Percentiles rank a stretch among this genome's conserved stretches.
Conservation (phyloP, 2,113 vertebrate genomes). For the Vulpes vulpes region DNA sequence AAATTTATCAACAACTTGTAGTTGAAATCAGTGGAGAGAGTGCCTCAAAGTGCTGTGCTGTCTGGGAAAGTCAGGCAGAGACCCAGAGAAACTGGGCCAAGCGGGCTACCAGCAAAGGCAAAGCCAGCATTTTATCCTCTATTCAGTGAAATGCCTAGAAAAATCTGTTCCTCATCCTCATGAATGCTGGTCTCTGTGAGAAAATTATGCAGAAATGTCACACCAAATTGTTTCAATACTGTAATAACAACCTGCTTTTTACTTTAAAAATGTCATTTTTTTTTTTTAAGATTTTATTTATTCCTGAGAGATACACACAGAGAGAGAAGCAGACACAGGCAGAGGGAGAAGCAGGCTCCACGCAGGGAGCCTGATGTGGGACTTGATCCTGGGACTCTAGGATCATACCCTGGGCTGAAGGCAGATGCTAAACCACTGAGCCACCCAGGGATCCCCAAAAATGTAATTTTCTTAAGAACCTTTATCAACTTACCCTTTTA, state of each 20-base stretch:
- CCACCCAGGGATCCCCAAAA: no score
- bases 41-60: neutral
- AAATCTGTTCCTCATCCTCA: neutral
- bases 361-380: no score
- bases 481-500: neutral
- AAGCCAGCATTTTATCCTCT: neutral
- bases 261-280: neutral
- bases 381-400: no score
- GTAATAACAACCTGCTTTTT: neutral
- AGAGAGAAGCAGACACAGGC: no score
- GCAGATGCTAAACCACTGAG: no score
- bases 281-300: no score
- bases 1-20: neutral
- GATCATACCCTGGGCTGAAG: no score
- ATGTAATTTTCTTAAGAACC: constrained; percentile 23
- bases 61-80: constrained; percentile 23
- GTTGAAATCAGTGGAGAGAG: neutral
- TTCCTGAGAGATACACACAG: no score
- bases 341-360: no score
- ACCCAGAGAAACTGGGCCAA: neutral
- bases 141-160: constrained; percentile 26
- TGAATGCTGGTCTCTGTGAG: constrained; percentile 4
- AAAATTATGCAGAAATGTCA: constrained; percentile 29
- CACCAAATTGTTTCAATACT: constrained; percentile 19
- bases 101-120: neutral